phyloP scores from a whole-genome alignment of 2,113 vertebrate genomes.

The Tragelaphus strepsiceros region DNA sequence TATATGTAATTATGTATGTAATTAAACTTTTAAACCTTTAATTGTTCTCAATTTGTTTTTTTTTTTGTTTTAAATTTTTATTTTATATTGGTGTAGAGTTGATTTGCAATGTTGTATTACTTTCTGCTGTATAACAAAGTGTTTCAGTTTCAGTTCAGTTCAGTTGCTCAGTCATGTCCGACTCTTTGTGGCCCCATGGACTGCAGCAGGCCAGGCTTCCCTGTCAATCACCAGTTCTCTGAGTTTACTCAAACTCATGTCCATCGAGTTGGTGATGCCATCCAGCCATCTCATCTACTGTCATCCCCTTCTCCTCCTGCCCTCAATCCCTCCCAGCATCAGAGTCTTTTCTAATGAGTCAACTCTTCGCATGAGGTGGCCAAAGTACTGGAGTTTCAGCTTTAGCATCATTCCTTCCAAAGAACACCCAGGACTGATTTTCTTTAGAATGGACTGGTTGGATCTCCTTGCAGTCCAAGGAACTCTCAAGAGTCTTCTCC shows the following conservation, averaged over 20 bases:
- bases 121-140: not conserved
- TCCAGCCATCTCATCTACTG: not conserved
- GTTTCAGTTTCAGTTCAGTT: not conserved
- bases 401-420: not conserved
- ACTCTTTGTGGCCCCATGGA: not conserved
- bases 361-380: not conserved
- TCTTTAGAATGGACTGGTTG: not conserved
- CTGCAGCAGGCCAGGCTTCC: not conserved
- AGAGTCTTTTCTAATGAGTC: not conserved
- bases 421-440: not conserved
- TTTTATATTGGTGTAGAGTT: not conserved
- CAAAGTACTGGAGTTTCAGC: not conserved
- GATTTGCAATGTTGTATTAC: not conserved
- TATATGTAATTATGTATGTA: not conserved
- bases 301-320: not conserved
- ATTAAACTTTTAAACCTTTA: not conserved
- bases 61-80: not conserved
- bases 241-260: not conserved
- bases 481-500: not conserved
- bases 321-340: not conserved
- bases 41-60: not conserved
- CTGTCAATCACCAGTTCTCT: not conserved
- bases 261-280: not conserved
- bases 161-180: not conserved
- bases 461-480: not conserved